Conservation (phyloP, 2,888 invertebrate genomes). For the Tenthredo amoena region DNA sequence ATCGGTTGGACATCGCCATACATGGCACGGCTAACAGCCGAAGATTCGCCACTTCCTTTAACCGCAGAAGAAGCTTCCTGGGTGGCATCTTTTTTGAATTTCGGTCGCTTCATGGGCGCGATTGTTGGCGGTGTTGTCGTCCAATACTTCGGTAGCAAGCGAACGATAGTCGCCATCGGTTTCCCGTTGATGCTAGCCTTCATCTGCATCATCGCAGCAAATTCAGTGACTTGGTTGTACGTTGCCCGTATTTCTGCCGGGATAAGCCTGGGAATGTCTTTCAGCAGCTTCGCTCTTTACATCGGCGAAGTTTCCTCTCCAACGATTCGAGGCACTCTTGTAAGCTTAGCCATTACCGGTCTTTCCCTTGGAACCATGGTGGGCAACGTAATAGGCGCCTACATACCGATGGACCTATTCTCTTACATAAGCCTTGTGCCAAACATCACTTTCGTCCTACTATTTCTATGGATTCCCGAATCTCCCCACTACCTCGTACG, state of each 20-base stretch:
- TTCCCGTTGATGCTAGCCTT: constrained; percentile 63
- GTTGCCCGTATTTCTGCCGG: constrained; percentile 62
- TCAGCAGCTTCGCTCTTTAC: constrained; percentile 67
- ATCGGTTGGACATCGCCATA: constrained; percentile 71
- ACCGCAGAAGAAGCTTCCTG: constrained; percentile 51
- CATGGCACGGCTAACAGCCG: constrained; percentile 62
- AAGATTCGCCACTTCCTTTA: constrained; percentile 54
- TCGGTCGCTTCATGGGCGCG: constrained; percentile 44
- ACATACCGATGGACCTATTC: constrained; percentile 33
- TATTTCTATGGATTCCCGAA: constrained; percentile 35
- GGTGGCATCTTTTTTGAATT: constrained; percentile 45
- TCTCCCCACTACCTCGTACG: constrained; percentile 50
- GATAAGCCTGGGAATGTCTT: constrained; percentile 65
- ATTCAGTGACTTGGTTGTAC: constrained; percentile 63
- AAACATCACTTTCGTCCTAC: neutral
- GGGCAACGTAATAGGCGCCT: constrained; percentile 41
- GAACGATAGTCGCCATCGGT: constrained; percentile 60
- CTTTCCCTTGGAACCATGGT: neutral
- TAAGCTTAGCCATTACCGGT: constrained; percentile 52
- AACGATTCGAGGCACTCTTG: constrained; percentile 66
- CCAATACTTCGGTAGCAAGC: constrained; percentile 62
- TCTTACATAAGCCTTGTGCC: constrained; percentile 47
- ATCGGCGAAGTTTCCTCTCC: constrained; percentile 69
- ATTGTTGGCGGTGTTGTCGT: constrained; percentile 61
- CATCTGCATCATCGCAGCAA: constrained; percentile 62